Evolutionary conservation across 2,797 vertebrate genomes (phyloP).

Genomic region (Paedocypris micromegethes): DNA sequence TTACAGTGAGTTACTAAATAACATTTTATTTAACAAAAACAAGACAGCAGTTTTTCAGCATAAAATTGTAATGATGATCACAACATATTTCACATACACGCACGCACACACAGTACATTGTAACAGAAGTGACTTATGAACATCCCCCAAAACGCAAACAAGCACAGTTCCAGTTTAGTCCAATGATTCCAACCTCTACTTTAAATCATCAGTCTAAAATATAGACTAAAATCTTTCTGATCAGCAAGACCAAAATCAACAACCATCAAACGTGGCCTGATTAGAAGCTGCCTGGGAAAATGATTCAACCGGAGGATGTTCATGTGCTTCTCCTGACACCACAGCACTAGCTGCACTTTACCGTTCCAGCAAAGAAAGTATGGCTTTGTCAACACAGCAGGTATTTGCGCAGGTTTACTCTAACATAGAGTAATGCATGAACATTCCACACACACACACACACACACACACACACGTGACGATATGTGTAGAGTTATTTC

Average conservation of each 20-base stretch:
- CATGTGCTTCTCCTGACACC: not conserved
- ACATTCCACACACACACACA: too few relatives aligned
- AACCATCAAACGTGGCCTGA: not conserved
- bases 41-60: not conserved
- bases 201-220: slow-evolving; percentile 20
- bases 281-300: not conserved
- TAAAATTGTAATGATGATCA: slow-evolving; percentile 1
- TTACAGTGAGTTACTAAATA: not conserved
- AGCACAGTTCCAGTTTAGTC: slow-evolving; percentile 9
- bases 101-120: not conserved
- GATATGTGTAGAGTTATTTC: too few relatives aligned
- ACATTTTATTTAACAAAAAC: slow-evolving; percentile 7
- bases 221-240: slow-evolving; percentile 28
- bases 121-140: slow-evolving; percentile 6
- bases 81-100: not conserved
- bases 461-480: too few relatives aligned
- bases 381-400: not conserved
- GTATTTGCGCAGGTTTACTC: too few relatives aligned
- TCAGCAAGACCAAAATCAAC: slow-evolving; percentile 18
- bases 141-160: not conserved
- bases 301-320: slow-evolving; percentile 7
- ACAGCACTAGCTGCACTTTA: not conserved
- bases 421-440: too few relatives aligned
- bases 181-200: slow-evolving; percentile 10
- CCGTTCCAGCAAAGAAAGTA: not conserved